Conservation (phyloP, 2,113 vertebrate species). For the Eretmochelys imbricata region DNA sequence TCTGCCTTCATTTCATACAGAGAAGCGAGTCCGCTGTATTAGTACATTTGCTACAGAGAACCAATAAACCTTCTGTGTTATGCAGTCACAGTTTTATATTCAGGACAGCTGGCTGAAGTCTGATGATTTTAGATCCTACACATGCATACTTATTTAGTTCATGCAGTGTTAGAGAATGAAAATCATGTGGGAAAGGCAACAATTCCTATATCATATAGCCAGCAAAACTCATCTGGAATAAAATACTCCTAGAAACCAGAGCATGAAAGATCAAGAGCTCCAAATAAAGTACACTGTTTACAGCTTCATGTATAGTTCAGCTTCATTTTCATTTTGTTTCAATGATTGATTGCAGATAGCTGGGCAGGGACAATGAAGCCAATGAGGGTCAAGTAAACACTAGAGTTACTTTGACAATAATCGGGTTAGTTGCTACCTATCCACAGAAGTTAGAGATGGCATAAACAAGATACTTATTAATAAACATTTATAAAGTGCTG, state of each 20-base stretch:
- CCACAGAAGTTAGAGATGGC: rapidly evolving
- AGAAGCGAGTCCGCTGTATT: neutral
- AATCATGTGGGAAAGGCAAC: conserved; percentile 37
- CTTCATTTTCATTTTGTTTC: neutral
- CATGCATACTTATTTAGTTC: conserved; percentile 1
- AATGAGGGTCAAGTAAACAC: neutral
- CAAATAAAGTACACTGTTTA: neutral
- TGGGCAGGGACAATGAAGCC: conserved; percentile 2
- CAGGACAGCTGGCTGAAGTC: conserved; percentile 13
- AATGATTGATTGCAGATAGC: neutral
- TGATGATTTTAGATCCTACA: conserved; percentile 33
- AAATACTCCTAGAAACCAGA: neutral
- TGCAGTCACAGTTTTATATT: neutral
- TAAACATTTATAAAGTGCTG: neutral
- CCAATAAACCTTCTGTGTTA: neutral
- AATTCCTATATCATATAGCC: conserved; percentile 17
- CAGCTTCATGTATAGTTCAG: neutral
- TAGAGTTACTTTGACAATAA: neutral
- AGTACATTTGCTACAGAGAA: neutral
- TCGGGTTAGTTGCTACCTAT: neutral
- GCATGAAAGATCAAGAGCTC: neutral
- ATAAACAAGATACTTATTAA: neutral
- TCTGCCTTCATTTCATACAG: neutral
- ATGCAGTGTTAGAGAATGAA: conserved; percentile 29
- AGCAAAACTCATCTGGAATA: neutral